Evolutionary conservation across 2,888 invertebrate species (phyloP).

Genomic region (Xestia xanthographa): DNA sequence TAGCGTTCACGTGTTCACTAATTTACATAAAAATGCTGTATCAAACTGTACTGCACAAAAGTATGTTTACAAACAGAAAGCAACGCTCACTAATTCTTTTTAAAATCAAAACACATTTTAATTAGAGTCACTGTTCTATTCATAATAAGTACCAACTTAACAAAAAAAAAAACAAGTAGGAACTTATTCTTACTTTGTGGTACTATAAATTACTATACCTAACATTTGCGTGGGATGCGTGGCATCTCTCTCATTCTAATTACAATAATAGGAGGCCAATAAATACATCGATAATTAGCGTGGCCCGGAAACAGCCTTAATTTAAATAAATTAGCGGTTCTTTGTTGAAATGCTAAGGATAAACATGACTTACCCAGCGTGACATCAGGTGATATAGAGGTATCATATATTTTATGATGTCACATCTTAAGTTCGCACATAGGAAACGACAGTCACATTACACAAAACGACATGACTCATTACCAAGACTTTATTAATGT

Average conservation of each 20-base stretch:
- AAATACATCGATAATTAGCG: constrained; percentile 45
- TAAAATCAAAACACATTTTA: not conserved
- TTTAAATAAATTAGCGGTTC: constrained; percentile 47
- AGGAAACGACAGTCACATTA: constrained; percentile 47
- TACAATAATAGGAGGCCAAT: constrained; percentile 48
- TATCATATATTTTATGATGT: constrained; percentile 55
- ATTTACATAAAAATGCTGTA: constrained; percentile 27
- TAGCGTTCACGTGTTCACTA: constrained; percentile 9
- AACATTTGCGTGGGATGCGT: constrained; percentile 45
- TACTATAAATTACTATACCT: constrained; percentile 42
- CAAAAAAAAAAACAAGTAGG: constrained; percentile 10
- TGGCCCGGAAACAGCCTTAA: constrained; percentile 42
- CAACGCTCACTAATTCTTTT: constrained; percentile 8
- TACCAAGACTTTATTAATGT: constrained; percentile 42
- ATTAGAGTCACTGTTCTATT: not conserved
- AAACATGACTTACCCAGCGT: constrained; percentile 30
- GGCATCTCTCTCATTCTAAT: constrained; percentile 48
- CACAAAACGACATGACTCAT: constrained; percentile 59
- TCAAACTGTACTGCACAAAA: not conserved
- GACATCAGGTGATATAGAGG: constrained; percentile 49
- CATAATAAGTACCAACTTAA: constrained; percentile 4
- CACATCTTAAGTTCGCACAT: constrained; percentile 52
- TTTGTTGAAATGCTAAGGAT: constrained; percentile 37
- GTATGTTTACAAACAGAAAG: constrained; percentile 11
- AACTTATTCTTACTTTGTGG: constrained; percentile 40